These are phyloP conservation scores for Hermaeophaga mercurialis DNA, from an alignment of 2,888 invertebrate species.

Conservation along the genomic window DNA sequence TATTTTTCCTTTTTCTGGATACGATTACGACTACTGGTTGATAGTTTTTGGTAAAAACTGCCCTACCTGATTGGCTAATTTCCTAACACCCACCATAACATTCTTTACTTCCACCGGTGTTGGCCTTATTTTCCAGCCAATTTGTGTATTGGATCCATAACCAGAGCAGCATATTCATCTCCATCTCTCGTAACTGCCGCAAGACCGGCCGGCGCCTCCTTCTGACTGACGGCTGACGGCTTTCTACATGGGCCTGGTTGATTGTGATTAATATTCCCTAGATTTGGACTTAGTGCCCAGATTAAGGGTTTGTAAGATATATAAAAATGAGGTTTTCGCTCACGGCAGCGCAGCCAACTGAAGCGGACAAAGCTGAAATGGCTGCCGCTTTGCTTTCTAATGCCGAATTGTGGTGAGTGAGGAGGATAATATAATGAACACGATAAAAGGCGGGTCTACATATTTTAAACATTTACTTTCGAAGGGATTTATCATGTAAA, in stretches of 20 bases:
- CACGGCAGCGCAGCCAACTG: background rate
- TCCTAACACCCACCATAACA: too few species aligned
- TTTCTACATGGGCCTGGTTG: conserved; percentile 43
- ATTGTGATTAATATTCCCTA: conserved; percentile 53
- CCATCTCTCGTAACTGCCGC: conserved; percentile 21
- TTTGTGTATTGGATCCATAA: conserved; percentile 5
- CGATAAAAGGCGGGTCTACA: too few species aligned
- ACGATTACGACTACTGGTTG: too few species aligned
- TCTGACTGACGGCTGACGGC: conserved; percentile 46
- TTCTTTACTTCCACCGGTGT: too few species aligned
- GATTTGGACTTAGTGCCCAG: conserved; percentile 47
- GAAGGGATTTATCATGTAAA: too few species aligned
- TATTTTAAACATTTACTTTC: too few species aligned
- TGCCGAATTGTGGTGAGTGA: background rate
- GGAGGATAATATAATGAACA: background rate
- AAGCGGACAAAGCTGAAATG: background rate
- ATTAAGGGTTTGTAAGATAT: conserved; percentile 39
- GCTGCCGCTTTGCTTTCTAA: background rate
- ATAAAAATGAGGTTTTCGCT: conserved; percentile 22
- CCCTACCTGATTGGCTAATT: too few species aligned
- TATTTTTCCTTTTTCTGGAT: too few species aligned
- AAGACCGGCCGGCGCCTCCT: conserved; percentile 19
- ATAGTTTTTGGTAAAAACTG: too few species aligned
- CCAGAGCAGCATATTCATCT: conserved; percentile 17
- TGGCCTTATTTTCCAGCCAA: background rate